These are phyloP conservation scores for Drosophila busckii DNA, from an alignment of 1,140 invertebrate genomes.

Conservation along the genomic window DNA sequence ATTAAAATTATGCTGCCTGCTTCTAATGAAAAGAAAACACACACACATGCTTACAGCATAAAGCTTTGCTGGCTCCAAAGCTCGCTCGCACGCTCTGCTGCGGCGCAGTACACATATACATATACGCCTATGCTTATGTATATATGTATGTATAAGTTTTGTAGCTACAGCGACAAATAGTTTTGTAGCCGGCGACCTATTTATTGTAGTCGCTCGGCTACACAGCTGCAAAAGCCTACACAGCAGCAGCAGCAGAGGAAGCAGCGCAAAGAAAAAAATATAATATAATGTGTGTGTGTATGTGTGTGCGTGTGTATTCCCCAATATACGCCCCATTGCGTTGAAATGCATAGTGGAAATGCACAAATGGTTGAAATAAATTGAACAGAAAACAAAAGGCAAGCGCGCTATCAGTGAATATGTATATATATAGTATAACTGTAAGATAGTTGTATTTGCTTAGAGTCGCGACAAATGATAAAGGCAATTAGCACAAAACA, in stretches of 20 bases:
- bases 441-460: slow-evolving; percentile 67
- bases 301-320: background rate
- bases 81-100: slow-evolving; percentile 10
- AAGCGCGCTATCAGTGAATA: background rate
- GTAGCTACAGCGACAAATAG: slow-evolving; percentile 35
- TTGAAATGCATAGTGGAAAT: too few relatives aligned
- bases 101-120: background rate
- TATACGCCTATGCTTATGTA: background rate
- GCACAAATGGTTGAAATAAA: too few relatives aligned
- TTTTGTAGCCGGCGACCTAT: slow-evolving; percentile 39
- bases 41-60: slow-evolving; percentile 3
- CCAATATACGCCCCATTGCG: too few relatives aligned
- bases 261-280: background rate
- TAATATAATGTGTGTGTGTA: background rate
- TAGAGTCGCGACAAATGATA: slow-evolving; percentile 56
- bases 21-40: slow-evolving; percentile 13
- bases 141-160: slow-evolving; percentile 19
- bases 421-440: slow-evolving; percentile 20
- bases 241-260: slow-evolving; percentile 8
- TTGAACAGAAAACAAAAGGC: slow-evolving; percentile 4
- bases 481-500: slow-evolving; percentile 67
- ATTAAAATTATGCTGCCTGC: slow-evolving; percentile 26
- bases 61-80: slow-evolving; percentile 23
- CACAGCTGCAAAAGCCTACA: slow-evolving; percentile 8
- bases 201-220: slow-evolving; percentile 16